Evolutionary conservation across 2,888 invertebrate genomes (phyloP), one percentile per base, ranked within the genome.

Genomic region (Digitonthophagus gazella): DNA sequence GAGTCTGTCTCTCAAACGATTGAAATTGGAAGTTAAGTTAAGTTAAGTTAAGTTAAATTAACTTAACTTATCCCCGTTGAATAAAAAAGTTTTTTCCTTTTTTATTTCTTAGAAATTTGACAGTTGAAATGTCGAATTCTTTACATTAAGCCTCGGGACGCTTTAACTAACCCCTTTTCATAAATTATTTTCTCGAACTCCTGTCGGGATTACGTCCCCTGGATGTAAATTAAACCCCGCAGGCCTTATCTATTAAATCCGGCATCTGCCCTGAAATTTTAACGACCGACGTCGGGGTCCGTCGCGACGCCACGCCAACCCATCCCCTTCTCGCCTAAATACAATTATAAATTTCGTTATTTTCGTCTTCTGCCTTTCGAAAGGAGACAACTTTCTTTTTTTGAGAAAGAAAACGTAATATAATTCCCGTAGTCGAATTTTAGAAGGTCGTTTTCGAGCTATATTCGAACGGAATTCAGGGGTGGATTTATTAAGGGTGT

Each of bases 191-290:
- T 54, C 55, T 15, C 65, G 11, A 54, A 55, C 56, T 15, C 19
- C 54, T 65, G 56, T 19, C 56, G 15, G 19, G 56, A 55, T 65
- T 55, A 65, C 19, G 19, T 65, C 65, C 56, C 56, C 19, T 65
- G 18, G 65, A 65, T 61, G 61, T 61, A 61, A 61, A 61, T 61
- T 61, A 61, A 61, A 61, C 61, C 61, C 61, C 18, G 28, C 28
- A 44, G 28, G 28, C 28, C 28, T 44, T 44, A 44, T 44, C 28
- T 44, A 44, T 44, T 44, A 44, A 44, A 44, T 44, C 28, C 28
- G 28, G 28, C 28, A 44, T 44, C 28, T 44, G 28, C 61, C 61
- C 61, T 20, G 61, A n/a, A 19, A 20, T 61, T 16, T 18, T 61
- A 58, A 16, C 19, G 19, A 3, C 15, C 3, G 3, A 58, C 16